Evolutionary conservation across 2,113 vertebrate species (phyloP).

Genomic region (Mastomys natalensis): DNA sequence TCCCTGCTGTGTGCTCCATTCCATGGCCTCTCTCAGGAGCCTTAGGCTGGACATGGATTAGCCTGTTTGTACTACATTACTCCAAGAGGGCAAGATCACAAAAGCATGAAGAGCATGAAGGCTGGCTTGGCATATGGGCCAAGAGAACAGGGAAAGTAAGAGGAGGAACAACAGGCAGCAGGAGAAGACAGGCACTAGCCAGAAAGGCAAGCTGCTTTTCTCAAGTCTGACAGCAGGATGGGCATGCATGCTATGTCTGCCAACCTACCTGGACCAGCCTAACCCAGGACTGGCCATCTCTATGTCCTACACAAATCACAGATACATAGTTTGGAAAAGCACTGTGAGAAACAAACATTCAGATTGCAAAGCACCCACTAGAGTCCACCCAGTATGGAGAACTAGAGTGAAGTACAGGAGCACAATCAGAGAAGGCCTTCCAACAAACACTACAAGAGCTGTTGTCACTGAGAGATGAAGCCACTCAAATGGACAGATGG

Average conservation of each 20-base stretch:
- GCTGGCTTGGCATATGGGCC: background rate
- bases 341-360: background rate
- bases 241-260: background rate
- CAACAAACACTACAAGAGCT: background rate
- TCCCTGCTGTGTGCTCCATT: background rate
- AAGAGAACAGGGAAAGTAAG: background rate
- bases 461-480: background rate
- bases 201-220: background rate
- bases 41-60: no score
- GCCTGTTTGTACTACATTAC: background rate
- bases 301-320: no score
- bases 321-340: background rate
- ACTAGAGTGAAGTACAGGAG: background rate
- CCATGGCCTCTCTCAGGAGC: background rate
- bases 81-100: background rate
- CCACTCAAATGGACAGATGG: background rate
- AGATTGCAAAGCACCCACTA: background rate
- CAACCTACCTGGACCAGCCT: no score
- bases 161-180: background rate
- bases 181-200: fast-evolving
- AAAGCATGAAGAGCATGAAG: background rate
- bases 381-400: background rate
- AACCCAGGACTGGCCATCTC: background rate
- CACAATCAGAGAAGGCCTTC: background rate
- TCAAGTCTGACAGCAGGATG: background rate